Evolutionary conservation across 2,888 invertebrate species (phyloP).

Genomic region (Nephrocerus scutellatus): DNA sequence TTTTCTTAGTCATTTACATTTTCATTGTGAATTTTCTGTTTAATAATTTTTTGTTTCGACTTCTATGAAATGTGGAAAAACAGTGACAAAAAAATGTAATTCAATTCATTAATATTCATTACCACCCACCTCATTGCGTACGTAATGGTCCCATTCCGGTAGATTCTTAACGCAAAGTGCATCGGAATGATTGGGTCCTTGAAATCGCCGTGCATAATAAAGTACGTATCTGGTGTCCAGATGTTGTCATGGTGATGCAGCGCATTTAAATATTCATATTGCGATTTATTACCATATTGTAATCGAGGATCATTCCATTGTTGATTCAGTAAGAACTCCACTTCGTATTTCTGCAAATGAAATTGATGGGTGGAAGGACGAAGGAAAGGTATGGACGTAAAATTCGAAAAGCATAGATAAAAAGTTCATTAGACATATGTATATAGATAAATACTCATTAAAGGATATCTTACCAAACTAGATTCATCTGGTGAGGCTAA

Average conservation of each 20-base stretch:
- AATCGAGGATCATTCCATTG: slow-evolving; percentile 89
- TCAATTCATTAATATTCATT: slow-evolving; percentile 1
- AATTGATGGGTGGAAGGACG: not conserved
- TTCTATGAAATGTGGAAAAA: not conserved
- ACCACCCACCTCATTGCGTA: slow-evolving; percentile 75
- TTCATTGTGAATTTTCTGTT: too few relatives aligned
- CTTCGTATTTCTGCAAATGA: slow-evolving; percentile 79
- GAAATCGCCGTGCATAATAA: slow-evolving; percentile 95
- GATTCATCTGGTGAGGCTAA: slow-evolving; percentile 94
- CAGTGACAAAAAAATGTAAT: not conserved
- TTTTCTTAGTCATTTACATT: too few relatives aligned
- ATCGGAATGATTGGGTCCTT: slow-evolving; percentile 89
- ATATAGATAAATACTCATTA: not conserved
- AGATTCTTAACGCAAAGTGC: slow-evolving; percentile 87
- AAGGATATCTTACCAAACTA: slow-evolving; percentile 72
- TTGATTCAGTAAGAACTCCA: slow-evolving; percentile 87
- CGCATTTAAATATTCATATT: slow-evolving; percentile 83
- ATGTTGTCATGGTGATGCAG: slow-evolving; percentile 88
- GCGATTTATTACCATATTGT: slow-evolving; percentile 79
- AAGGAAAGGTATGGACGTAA: not conserved
- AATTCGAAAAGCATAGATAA: not conserved
- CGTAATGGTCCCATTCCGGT: slow-evolving; percentile 87
- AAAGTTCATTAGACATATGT: not conserved
- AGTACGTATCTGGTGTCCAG: slow-evolving; percentile 92
- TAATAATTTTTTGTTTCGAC: not conserved